These are phyloP conservation scores for Cantharis rustica DNA, from an alignment of 2,888 invertebrate genomes.

Conservation along the genomic window DNA sequence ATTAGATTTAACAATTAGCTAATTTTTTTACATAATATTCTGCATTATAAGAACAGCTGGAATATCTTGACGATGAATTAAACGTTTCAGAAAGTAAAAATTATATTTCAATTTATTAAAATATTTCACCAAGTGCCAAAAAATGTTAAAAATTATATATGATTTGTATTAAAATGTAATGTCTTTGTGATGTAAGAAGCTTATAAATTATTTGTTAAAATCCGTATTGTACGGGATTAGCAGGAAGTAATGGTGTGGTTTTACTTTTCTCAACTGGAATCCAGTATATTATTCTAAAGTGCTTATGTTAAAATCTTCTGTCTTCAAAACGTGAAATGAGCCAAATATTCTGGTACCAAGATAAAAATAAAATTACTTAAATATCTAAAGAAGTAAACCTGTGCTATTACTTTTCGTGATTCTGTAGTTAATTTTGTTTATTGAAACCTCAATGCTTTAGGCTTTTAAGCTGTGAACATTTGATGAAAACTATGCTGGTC, in stretches of 20 bases:
- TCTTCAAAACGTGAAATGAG: too few relatives aligned
- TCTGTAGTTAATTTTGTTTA: background rate
- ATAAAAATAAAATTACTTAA: too few relatives aligned
- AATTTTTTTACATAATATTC: background rate
- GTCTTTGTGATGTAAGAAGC: background rate
- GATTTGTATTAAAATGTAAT: background rate
- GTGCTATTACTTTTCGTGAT: background rate
- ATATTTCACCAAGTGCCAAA: background rate
- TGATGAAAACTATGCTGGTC: background rate
- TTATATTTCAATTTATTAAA: background rate
- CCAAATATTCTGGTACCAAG: too few relatives aligned
- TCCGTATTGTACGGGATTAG: background rate
- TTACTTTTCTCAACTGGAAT: background rate
- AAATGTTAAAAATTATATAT: background rate
- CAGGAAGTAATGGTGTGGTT: background rate
- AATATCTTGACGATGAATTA: background rate
- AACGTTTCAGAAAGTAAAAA: background rate
- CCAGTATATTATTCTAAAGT: background rate
- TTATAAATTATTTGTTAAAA: background rate
- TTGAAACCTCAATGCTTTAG: background rate
- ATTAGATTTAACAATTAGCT: background rate
- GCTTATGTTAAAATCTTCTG: too few relatives aligned
- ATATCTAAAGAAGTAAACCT: too few relatives aligned
- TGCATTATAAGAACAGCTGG: background rate
- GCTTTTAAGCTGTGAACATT: background rate